These are phyloP conservation scores for Oplegnathus fasciatus DNA, from an alignment of 2,113 vertebrate genomes.

Conservation along the genomic window DNA sequence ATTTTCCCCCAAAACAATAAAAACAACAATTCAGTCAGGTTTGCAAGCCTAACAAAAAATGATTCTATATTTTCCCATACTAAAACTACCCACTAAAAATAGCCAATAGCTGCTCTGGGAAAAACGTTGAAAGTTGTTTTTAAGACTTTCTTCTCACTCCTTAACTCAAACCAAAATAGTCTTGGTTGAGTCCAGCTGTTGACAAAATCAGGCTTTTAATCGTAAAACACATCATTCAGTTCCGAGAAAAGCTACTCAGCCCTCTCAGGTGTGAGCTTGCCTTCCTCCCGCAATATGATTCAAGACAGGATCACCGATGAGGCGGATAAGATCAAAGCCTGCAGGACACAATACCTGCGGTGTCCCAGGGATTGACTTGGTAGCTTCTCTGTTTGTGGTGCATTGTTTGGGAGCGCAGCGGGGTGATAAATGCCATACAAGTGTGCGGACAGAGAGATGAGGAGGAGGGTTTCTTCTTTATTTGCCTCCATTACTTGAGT, in stretches of 20 bases:
- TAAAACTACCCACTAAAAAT: constrained; percentile 10
- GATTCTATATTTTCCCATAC: background rate
- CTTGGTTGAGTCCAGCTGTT: constrained; percentile 34
- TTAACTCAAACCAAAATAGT: constrained; percentile 6
- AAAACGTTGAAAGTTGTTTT: background rate
- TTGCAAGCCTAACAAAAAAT: background rate
- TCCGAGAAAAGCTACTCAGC: constrained; percentile 39
- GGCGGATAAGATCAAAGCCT: constrained; percentile 63
- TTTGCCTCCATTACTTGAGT: constrained; percentile 69
- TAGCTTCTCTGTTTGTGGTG: constrained; percentile 71
- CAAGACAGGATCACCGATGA: constrained; percentile 16
- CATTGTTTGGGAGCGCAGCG: constrained; percentile 70
- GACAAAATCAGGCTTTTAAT: constrained; percentile 31
- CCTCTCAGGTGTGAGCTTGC: constrained; percentile 67
- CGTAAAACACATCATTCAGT: constrained; percentile 39
- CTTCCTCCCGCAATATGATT: constrained; percentile 53
- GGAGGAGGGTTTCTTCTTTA: constrained; percentile 22
- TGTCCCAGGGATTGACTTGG: constrained; percentile 31
- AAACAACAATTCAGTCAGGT: background rate
- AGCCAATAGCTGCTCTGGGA: constrained; percentile 16
- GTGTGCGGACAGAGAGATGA: constrained; percentile 7
- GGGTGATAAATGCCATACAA: constrained; percentile 63
- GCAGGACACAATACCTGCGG: constrained; percentile 40
- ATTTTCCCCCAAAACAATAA: background rate
- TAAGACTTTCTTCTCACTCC: background rate